These are phyloP conservation scores for Syrrhaptes paradoxus DNA, from an alignment of 2,113 vertebrate genomes.

Conservation along the genomic window DNA sequence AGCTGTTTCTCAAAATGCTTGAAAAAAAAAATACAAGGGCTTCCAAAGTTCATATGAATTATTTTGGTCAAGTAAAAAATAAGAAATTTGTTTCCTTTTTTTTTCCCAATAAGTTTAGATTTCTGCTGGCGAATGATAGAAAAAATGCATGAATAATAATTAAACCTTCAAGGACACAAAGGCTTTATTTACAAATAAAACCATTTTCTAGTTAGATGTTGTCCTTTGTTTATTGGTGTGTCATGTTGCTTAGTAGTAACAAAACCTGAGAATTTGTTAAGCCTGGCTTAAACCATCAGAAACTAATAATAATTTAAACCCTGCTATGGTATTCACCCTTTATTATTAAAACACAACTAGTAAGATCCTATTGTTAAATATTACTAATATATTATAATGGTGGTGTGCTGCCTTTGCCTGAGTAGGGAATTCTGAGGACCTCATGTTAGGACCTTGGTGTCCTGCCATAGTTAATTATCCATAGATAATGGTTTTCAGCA, in stretches of 20 bases:
- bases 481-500: slow-evolving; percentile 76
- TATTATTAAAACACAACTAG: slow-evolving; percentile 47
- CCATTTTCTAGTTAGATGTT: neutral
- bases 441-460: slow-evolving; percentile 75
- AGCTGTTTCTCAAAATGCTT: slow-evolving; percentile 57
- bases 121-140: neutral
- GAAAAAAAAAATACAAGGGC: slow-evolving; percentile 10
- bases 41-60: slow-evolving; percentile 15
- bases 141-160: neutral
- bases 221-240: neutral
- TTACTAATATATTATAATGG: slow-evolving; percentile 67
- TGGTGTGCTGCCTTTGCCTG: slow-evolving; percentile 64
- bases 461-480: slow-evolving; percentile 81
- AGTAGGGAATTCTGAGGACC: slow-evolving; percentile 70
- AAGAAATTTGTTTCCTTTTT: neutral
- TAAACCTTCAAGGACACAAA: neutral
- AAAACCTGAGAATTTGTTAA: neutral
- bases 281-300: neutral
- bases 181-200: neutral
- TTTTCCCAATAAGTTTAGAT: neutral
- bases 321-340: neutral
- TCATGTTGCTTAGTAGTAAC: neutral
- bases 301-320: slow-evolving; percentile 12
- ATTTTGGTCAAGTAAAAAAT: neutral
- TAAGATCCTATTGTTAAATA: slow-evolving; percentile 62